phyloP scores from a whole-genome alignment of 2,888 invertebrate species.

The Hymenopus coronatus region DNA sequence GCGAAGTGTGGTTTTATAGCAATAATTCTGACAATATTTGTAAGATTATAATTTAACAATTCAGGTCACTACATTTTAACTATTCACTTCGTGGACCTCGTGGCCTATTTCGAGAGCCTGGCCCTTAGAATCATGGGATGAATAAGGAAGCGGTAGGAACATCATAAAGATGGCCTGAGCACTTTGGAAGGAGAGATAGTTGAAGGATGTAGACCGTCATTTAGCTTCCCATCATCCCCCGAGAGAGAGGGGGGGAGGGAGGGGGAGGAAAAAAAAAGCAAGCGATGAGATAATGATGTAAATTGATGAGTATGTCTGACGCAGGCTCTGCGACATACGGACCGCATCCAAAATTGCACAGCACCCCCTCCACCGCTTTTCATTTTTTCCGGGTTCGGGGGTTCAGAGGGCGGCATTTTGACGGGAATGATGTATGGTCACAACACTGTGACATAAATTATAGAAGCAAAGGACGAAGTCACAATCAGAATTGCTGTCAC shows the following conservation, averaged over 20 bases:
- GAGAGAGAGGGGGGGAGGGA: too few relatives aligned
- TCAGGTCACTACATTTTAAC: too few relatives aligned
- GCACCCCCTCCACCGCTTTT: neutral
- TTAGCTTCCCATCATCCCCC: neutral
- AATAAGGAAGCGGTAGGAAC: neutral
- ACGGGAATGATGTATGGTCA: slow-evolving; percentile 22
- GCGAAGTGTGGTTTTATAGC: too few relatives aligned
- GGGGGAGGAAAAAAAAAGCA: neutral
- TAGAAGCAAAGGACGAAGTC: neutral
- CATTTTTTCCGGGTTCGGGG: neutral
- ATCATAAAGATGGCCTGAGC: neutral
- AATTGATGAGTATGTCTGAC: slow-evolving; percentile 12
- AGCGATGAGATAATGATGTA: slow-evolving; percentile 6
- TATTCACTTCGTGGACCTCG: too few relatives aligned
- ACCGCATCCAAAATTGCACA: slow-evolving; percentile 12
- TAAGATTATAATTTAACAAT: too few relatives aligned
- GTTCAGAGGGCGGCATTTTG: slow-evolving; percentile 1
- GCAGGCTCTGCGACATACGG: neutral
- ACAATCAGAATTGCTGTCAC: slow-evolving; percentile 27
- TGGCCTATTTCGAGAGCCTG: too few relatives aligned
- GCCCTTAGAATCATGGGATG: too few relatives aligned
- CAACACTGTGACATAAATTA: slow-evolving; percentile 23
- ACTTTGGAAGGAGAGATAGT: neutral
- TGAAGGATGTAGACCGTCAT: neutral
- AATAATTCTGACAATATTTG: too few relatives aligned